These are phyloP conservation scores for Phaethornis superciliosus DNA, from an alignment of 2,113 vertebrate genomes.

Conservation along the genomic window DNA sequence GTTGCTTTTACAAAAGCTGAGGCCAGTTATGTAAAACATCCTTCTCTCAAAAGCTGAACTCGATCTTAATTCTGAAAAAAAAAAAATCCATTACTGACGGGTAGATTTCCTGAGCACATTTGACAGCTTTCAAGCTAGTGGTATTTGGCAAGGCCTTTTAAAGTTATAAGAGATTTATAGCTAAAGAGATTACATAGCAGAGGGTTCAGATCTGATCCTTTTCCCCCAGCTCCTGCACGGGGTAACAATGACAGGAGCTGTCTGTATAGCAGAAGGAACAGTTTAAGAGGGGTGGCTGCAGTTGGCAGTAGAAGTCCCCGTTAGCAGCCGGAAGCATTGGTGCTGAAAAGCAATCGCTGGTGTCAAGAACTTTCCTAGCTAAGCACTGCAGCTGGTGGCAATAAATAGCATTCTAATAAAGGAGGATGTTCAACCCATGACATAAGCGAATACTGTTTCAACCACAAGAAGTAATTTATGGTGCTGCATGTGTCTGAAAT, in stretches of 20 bases:
- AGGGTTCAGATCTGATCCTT: conserved; percentile 33
- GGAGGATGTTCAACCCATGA: conserved; percentile 80
- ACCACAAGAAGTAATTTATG: conserved; percentile 80
- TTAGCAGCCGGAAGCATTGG: conserved; percentile 88
- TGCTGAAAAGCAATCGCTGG: conserved; percentile 91
- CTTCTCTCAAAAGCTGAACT: conserved; percentile 43
- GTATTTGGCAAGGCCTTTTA: conserved; percentile 57
- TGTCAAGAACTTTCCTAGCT: conserved; percentile 92
- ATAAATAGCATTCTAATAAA: conserved; percentile 92
- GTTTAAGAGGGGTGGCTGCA: conserved; percentile 68
- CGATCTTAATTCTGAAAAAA: conserved; percentile 65
- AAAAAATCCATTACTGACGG: conserved; percentile 10
- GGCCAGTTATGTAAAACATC: background rate
- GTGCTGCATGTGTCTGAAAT: conserved; percentile 72
- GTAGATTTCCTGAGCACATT: conserved; percentile 43
- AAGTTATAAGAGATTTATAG: conserved; percentile 66
- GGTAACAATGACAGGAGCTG: conserved; percentile 73
- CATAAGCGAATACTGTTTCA: conserved; percentile 84
- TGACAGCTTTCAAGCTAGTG: conserved; percentile 56
- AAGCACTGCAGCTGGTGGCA: conserved; percentile 89
- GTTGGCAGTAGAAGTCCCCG: conserved; percentile 76
- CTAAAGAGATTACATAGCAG: conserved; percentile 56
- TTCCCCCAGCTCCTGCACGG: conserved; percentile 13
- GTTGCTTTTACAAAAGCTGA: background rate
- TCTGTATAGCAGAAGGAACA: conserved; percentile 71